Conservation (phyloP, 2,888 invertebrate genomes). For the Callosobruchus maculatus region DNA sequence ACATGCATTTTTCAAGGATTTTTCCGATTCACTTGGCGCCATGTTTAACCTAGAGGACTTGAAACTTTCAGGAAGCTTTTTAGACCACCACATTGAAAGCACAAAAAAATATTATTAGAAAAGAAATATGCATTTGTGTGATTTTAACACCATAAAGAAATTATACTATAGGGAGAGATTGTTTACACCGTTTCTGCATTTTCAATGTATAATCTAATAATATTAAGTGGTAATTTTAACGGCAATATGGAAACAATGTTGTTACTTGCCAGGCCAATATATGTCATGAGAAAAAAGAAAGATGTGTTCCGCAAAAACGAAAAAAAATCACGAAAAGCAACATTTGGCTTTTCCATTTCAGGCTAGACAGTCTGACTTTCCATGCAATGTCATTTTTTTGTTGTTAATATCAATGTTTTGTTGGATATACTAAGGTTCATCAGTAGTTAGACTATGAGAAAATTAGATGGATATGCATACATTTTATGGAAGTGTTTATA, state of each 20-base stretch:
- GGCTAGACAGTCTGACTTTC: neutral
- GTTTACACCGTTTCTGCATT: slow-evolving; percentile 28
- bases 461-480: slow-evolving; percentile 3
- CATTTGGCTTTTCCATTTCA: neutral
- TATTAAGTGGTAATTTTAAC: slow-evolving; percentile 17
- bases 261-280: slow-evolving; percentile 27
- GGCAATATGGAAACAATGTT: slow-evolving; percentile 17
- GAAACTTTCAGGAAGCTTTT: slow-evolving; percentile 13
- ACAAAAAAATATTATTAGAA: slow-evolving; percentile 15
- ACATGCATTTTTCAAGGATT: neutral
- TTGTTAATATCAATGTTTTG: slow-evolving; percentile 9
- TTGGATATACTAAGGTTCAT: slow-evolving; percentile 3
- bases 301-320: slow-evolving; percentile 22
- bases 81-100: slow-evolving; percentile 17
- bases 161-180: slow-evolving; percentile 17
- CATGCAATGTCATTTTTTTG: slow-evolving; percentile 2
- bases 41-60: slow-evolving; percentile 1
- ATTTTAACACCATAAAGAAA: neutral
- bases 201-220: slow-evolving; percentile 15
- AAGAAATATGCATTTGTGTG: neutral
- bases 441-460: slow-evolving; percentile 5
- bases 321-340: neutral
- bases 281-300: slow-evolving; percentile 17
- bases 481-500: too few species aligned
- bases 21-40: neutral